Evolutionary conservation across 2,113 vertebrate species (phyloP).

Genomic region (Dascyllus trimaculatus): DNA sequence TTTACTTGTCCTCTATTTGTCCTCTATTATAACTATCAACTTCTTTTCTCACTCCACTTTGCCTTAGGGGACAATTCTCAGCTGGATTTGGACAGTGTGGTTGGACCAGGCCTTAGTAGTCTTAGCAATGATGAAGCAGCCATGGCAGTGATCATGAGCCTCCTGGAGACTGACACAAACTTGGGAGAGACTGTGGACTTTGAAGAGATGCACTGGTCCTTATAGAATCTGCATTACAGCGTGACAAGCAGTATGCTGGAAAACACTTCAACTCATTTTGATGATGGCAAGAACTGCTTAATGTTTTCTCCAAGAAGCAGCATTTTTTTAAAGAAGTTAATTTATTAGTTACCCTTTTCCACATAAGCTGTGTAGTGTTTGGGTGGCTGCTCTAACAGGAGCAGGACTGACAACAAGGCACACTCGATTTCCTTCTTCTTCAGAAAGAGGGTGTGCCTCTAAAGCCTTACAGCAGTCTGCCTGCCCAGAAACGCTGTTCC

Average conservation of each 20-base stretch:
- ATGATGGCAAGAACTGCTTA: slow-evolving; percentile 24
- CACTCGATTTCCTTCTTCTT: slow-evolving; percentile 53
- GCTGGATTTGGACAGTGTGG: slow-evolving; percentile 90
- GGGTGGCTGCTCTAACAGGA: slow-evolving; percentile 44
- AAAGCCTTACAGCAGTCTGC: slow-evolving; percentile 70
- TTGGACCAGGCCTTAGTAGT: slow-evolving; percentile 83
- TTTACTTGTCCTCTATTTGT: neutral
- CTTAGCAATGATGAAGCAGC: slow-evolving; percentile 89
- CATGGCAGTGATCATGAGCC: slow-evolving; percentile 94
- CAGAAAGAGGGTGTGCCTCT: slow-evolving; percentile 61
- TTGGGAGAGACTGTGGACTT: slow-evolving; percentile 89
- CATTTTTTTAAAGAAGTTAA: slow-evolving; percentile 49
- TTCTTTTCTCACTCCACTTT: neutral
- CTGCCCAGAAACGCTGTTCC: slow-evolving; percentile 59
- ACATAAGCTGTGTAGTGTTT: slow-evolving; percentile 64
- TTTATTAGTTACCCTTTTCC: slow-evolving; percentile 64
- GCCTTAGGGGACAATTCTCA: slow-evolving; percentile 86
- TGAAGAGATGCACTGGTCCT: slow-evolving; percentile 91
- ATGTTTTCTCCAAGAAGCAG: slow-evolving; percentile 7
- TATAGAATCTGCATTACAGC: slow-evolving; percentile 80
- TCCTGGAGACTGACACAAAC: slow-evolving; percentile 92
- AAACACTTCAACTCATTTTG: slow-evolving; percentile 27
- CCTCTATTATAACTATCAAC: no score
- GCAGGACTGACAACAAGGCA: slow-evolving; percentile 12
- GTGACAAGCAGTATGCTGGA: slow-evolving; percentile 21